Conservation (phyloP, 2,113 vertebrate species). For the Nicator chloris region DNA sequence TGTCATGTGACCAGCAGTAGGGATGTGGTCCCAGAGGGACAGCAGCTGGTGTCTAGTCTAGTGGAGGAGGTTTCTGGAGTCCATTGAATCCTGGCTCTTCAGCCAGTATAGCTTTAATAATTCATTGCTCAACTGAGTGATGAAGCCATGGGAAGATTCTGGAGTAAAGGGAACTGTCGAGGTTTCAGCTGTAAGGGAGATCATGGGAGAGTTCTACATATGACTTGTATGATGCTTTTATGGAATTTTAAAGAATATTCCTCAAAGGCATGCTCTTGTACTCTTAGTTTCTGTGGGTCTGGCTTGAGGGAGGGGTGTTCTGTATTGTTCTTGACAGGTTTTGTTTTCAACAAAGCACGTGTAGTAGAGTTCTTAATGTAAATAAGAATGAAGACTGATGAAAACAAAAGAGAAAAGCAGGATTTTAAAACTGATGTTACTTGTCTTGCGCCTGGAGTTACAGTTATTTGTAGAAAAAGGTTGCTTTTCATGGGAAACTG, state of each 20-base stretch:
- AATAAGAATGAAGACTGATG: neutral
- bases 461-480: neutral
- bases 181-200: neutral
- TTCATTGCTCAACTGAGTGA: neutral
- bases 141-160: neutral
- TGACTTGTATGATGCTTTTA: neutral
- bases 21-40: neutral
- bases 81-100: neutral
- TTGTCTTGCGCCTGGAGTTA: neutral
- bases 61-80: neutral
- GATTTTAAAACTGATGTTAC: neutral
- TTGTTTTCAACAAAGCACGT: neutral
- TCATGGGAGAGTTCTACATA: neutral
- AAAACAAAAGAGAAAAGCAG: neutral
- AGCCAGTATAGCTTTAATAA: neutral
- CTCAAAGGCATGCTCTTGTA: neutral
- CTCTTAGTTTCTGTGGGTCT: neutral
- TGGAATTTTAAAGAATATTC: neutral
- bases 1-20: neutral
- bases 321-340: neutral
- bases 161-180: neutral
- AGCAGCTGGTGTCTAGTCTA: neutral
- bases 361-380: neutral
- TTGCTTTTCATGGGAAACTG: neutral
- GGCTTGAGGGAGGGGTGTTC: neutral